Conservation (phyloP, 2,113 vertebrate genomes). For the Vulpes lagopus region DNA sequence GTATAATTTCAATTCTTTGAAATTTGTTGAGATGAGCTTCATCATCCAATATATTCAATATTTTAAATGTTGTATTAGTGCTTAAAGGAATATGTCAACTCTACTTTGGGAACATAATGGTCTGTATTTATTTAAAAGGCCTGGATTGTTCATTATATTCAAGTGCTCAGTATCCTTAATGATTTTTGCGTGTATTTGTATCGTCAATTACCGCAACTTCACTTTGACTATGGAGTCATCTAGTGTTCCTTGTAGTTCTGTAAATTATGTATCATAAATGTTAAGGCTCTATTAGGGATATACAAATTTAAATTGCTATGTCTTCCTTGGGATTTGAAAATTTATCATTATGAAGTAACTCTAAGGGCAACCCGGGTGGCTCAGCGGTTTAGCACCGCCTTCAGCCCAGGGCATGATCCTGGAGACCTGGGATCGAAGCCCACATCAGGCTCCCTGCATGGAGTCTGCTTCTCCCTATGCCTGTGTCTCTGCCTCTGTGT, state of each 20-base stretch:
- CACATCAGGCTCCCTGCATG: no score
- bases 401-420: no score
- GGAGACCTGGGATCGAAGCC: no score
- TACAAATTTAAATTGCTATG: neutral
- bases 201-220: neutral
- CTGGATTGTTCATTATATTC: neutral
- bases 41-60: neutral
- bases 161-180: neutral
- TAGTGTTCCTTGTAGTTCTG: neutral
- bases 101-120: neutral
- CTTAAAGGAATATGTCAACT: neutral
- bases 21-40: neutral
- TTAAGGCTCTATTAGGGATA: neutral
- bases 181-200: neutral
- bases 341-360: neutral
- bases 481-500: no score
- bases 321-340: neutral
- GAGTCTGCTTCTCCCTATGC: no score
- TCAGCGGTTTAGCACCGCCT: no score
- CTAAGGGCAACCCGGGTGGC: neutral
- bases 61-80: neutral
- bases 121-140: neutral
- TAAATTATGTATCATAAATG: neutral
- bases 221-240: neutral
- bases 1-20: neutral